These are phyloP conservation scores for Venustaconcha ellipsiformis DNA, from an alignment of 1,140 invertebrate species.

Conservation along the genomic window DNA sequence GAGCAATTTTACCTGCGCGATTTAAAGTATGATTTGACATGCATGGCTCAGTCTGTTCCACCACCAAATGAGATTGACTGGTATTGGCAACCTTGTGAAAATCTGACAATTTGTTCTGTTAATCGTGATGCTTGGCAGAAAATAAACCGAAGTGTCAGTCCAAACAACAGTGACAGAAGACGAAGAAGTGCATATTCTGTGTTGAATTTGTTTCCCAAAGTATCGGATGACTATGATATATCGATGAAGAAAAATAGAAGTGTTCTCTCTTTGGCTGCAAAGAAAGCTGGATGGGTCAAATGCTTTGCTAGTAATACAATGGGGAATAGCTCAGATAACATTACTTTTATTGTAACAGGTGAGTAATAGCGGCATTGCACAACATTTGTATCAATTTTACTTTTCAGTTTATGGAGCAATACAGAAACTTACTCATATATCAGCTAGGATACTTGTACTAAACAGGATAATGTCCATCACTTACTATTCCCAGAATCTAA, in stretches of 20 bases:
- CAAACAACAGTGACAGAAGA: no score
- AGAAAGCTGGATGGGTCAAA: constrained; percentile 13
- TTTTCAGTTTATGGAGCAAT: no score
- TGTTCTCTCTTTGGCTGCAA: constrained; percentile 11
- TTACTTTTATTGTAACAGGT: constrained; percentile 27
- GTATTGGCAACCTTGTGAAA: constrained; percentile 19
- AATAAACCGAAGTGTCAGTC: constrained; percentile 2
- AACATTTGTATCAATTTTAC: not conserved
- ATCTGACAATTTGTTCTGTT: constrained; percentile 8
- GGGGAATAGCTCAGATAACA: not conserved
- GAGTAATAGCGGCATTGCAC: not conserved
- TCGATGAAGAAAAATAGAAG: constrained; percentile 13
- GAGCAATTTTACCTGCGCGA: constrained; percentile 15
- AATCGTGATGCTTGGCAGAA: constrained; percentile 11
- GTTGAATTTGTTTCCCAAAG: constrained; percentile 12
- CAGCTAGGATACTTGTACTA: no score
- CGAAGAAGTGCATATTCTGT: not conserved
- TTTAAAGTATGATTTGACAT: constrained; percentile 12
- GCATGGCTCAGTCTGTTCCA: constrained; percentile 16
- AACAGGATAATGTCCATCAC: no score
- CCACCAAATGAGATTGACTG: constrained; percentile 17
- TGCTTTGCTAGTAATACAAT: constrained; percentile 19
- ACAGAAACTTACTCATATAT: no score
- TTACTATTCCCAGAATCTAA: no score
- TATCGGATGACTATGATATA: not conserved